These are phyloP conservation scores for Drosophila engyochracea DNA, from an alignment of 2,888 invertebrate genomes.

Conservation along the genomic window DNA sequence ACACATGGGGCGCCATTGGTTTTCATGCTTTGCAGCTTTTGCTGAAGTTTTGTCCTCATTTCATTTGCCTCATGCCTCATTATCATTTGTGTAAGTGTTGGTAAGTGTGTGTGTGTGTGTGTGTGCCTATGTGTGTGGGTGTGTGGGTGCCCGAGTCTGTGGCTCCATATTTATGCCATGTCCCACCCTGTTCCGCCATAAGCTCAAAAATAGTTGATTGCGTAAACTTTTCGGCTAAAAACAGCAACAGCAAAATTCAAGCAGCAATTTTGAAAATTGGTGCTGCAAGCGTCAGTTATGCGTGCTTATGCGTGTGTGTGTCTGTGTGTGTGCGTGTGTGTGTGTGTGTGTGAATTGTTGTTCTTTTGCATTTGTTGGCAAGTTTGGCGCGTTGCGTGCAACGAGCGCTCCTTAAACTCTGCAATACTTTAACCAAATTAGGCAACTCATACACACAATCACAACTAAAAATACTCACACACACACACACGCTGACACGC, in stretches of 20 bases:
- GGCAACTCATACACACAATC: slow-evolving; percentile 42
- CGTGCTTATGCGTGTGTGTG: slow-evolving; percentile 11
- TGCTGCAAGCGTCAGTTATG: slow-evolving; percentile 31
- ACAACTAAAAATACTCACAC: background rate
- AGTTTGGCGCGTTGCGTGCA: slow-evolving; percentile 66
- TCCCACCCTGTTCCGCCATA: background rate
- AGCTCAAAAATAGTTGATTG: slow-evolving; percentile 61
- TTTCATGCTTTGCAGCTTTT: slow-evolving; percentile 61
- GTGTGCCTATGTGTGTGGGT: slow-evolving; percentile 4
- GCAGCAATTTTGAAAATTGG: slow-evolving; percentile 40
- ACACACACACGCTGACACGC: slow-evolving; percentile 4
- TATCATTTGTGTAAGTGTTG: slow-evolving; percentile 21
- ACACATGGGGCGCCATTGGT: slow-evolving; percentile 57
- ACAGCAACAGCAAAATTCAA: slow-evolving; percentile 53
- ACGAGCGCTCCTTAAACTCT: slow-evolving; percentile 55
- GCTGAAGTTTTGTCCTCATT: slow-evolving; percentile 68
- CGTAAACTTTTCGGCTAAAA: slow-evolving; percentile 69
- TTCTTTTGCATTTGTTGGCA: slow-evolving; percentile 65
- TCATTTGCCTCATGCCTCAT: slow-evolving; percentile 39
- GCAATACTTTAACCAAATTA: slow-evolving; percentile 73
- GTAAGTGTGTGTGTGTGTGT: background rate
- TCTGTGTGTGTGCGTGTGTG: slow-evolving; percentile 15
- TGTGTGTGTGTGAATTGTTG: slow-evolving; percentile 31
- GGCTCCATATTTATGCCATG: slow-evolving; percentile 43
- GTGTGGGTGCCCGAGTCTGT: slow-evolving; percentile 22